Evolutionary conservation across 2,797 vertebrate species (phyloP).

Genomic region (Mormyrops boulengeri): DNA sequence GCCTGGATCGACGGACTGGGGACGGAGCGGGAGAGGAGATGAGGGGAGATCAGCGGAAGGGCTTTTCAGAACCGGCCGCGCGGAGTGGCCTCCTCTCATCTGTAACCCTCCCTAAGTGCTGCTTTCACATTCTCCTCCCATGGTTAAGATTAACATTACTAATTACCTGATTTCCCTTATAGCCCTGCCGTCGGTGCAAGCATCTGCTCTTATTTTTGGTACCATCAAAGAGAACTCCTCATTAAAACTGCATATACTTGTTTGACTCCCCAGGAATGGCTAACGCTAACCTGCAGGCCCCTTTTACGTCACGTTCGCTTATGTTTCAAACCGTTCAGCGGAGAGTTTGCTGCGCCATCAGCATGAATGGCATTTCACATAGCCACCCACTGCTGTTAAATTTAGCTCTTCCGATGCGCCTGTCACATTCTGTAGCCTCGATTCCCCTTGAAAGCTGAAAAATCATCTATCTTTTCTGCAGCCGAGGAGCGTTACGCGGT

Average conservation of each 20-base stretch:
- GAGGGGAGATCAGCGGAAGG: not conserved
- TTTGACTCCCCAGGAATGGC: slow-evolving; percentile 1
- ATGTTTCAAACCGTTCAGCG: slow-evolving; percentile 24
- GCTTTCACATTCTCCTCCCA: not conserved
- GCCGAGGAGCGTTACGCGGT: not conserved
- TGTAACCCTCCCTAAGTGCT: not conserved
- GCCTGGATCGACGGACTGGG: slow-evolving; percentile 89
- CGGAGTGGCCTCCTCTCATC: not conserved
- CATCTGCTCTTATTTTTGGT: not conserved
- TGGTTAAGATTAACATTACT: slow-evolving; percentile 1
- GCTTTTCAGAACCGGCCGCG: not conserved
- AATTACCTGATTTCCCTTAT: slow-evolving; percentile 7
- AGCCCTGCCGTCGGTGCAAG: not conserved
- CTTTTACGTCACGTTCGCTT: not conserved
- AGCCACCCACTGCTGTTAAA: slow-evolving; percentile 35
- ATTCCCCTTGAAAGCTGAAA: slow-evolving; percentile 17
- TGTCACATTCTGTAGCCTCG: slow-evolving; percentile 22
- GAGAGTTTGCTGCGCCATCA: slow-evolving; percentile 16
- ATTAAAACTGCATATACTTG: not conserved
- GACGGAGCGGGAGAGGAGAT: not conserved
- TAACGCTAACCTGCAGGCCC: not conserved
- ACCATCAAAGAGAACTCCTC: not conserved
- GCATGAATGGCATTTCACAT: slow-evolving; percentile 18
- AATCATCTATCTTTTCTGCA: slow-evolving; percentile 8
- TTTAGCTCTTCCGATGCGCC: slow-evolving; percentile 22